Percentiles rank a stretch among this genome's conserved stretches.
These are phyloP conservation scores for Danio choprae DNA, from an alignment of 2,797 vertebrate genomes.

Conservation along the genomic window DNA sequence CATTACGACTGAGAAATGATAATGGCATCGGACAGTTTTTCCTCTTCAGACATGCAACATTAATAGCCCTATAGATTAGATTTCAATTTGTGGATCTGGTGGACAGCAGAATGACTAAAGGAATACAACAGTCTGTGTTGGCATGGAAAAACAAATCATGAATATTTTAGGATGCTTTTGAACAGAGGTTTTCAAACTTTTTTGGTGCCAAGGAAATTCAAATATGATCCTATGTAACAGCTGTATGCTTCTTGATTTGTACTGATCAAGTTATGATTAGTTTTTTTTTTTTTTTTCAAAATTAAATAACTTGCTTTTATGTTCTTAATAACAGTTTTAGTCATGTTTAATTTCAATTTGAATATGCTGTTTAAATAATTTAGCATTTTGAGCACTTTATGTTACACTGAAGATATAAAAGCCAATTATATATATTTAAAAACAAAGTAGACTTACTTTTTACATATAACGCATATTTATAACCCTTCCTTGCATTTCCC, in stretches of 20 bases:
- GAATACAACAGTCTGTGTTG: conserved; percentile 10
- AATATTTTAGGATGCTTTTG: conserved; percentile 19
- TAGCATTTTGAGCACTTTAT: too few relatives aligned
- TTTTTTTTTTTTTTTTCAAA: neutral
- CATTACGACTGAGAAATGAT: conserved; percentile 32
- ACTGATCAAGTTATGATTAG: neutral
- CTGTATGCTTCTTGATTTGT: neutral
- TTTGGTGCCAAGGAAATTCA: neutral
- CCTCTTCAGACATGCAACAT: conserved; percentile 30
- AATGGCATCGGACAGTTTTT: conserved; percentile 30
- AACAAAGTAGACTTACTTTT: too few relatives aligned
- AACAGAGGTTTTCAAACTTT: neutral
- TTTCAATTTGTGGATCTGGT: conserved; percentile 41
- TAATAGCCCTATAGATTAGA: conserved; percentile 50
- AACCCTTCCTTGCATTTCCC: too few relatives aligned
- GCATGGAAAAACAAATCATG: conserved; percentile 1
- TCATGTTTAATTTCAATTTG: too few relatives aligned
- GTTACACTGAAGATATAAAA: too few relatives aligned
- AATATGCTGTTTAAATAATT: too few relatives aligned
- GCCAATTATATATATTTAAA: too few relatives aligned
- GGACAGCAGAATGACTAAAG: conserved; percentile 31
- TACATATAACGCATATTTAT: too few relatives aligned
- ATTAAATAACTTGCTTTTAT: neutral
- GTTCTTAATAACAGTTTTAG: too few relatives aligned
- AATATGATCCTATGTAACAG: neutral